phyloP scores from a whole-genome alignment of 2,797 vertebrate genomes.

The Ptychadena robeensis region DNA sequence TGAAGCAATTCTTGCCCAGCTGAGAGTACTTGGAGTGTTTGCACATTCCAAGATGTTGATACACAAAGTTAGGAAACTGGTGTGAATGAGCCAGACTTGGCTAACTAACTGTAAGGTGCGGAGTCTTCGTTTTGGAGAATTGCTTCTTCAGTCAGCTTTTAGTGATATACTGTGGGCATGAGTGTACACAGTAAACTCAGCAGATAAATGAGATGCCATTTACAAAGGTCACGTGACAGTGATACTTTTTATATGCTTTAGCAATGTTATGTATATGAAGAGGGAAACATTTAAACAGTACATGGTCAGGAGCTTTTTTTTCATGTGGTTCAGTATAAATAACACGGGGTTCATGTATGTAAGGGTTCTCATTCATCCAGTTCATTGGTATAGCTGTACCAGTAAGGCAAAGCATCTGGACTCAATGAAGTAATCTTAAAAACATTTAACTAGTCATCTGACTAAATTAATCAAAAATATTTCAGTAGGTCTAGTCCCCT shows the following conservation, averaged over 20 bases:
- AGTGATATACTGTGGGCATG: neutral
- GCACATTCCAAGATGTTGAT: constrained; percentile 49
- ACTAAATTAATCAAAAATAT: too few relatives aligned
- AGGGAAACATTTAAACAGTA: too few relatives aligned
- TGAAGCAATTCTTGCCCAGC: constrained; percentile 23
- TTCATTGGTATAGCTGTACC: too few relatives aligned
- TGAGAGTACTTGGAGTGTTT: constrained; percentile 38
- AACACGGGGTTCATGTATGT: too few relatives aligned
- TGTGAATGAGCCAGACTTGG: constrained; percentile 18
- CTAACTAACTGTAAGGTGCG: neutral
- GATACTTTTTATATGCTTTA: neutral
- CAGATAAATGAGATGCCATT: neutral
- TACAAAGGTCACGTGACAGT: neutral
- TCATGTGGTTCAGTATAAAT: too few relatives aligned
- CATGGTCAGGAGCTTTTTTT: too few relatives aligned
- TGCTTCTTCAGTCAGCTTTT: neutral
- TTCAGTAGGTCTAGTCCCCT: too few relatives aligned
- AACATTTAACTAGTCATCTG: too few relatives aligned
- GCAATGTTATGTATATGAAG: too few relatives aligned
- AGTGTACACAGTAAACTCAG: neutral
- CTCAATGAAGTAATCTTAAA: too few relatives aligned
- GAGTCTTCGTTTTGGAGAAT: neutral
- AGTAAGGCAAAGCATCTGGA: too few relatives aligned
- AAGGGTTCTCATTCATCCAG: too few relatives aligned
- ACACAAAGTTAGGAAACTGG: constrained; percentile 17